These are phyloP conservation scores for Vireo altiloquus DNA, from an alignment of 2,113 vertebrate genomes.

Conservation along the genomic window DNA sequence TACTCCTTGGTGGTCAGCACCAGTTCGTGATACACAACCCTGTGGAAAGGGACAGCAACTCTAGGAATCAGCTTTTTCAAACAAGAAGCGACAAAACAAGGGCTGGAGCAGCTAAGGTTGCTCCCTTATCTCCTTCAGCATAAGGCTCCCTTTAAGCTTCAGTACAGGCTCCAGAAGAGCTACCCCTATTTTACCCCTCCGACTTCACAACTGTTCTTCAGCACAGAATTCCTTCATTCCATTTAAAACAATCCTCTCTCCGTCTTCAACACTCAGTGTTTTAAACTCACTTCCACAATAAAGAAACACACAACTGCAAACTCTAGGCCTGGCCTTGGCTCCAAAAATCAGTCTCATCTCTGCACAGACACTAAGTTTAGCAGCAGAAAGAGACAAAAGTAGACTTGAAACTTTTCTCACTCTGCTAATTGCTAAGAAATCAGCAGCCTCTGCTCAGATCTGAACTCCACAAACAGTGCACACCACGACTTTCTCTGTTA, in stretches of 20 bases:
- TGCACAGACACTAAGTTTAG: background rate
- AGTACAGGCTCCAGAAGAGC: background rate
- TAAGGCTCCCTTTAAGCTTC: background rate
- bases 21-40: slow-evolving; percentile 97
- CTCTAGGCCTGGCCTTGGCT: background rate
- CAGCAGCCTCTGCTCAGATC: background rate
- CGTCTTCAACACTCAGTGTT: background rate
- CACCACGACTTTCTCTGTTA: background rate
- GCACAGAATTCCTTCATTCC: background rate
- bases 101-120: background rate
- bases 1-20: slow-evolving; percentile 98
- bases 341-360: background rate
- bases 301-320: background rate
- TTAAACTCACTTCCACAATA: background rate
- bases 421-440: background rate
- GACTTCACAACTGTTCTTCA: background rate
- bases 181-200: background rate
- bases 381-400: background rate
- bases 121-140: background rate
- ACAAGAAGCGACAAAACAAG: background rate
- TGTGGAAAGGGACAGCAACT: background rate
- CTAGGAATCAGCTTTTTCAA: fast-evolving
- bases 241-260: background rate
- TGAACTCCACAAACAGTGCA: background rate
- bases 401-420: background rate